Percentiles rank a stretch among this genome's conserved stretches.
phyloP scores from a whole-genome alignment of 2,888 invertebrate genomes.

The Arctia plantaginis region DNA sequence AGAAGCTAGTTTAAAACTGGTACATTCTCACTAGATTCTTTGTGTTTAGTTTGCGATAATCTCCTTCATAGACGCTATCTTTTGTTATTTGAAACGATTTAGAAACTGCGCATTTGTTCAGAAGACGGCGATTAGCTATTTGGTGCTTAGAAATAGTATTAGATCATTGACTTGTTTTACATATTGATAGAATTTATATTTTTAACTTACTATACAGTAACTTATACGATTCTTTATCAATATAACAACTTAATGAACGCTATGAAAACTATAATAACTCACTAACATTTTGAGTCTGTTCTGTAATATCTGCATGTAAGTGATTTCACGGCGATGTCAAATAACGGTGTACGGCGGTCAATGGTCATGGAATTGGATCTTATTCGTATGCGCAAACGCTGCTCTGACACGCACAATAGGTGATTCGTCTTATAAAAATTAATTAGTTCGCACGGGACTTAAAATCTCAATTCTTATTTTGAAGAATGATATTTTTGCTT shows the following conservation, averaged over 20 bases:
- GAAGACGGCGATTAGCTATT: constrained; percentile 26
- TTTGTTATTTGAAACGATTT: constrained; percentile 35
- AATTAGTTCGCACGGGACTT: constrained; percentile 67
- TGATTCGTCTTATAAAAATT: constrained; percentile 67
- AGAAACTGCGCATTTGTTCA: constrained; percentile 42
- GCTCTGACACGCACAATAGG: constrained; percentile 69
- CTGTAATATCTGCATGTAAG: constrained; percentile 44
- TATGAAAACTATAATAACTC: constrained; percentile 11
- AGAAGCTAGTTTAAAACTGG: constrained; percentile 38
- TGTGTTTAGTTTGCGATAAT: constrained; percentile 41
- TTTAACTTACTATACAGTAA: no score
- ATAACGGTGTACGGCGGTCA: constrained; percentile 62
- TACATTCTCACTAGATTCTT: constrained; percentile 32
- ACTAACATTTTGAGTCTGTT: background rate
- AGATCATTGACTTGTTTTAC: constrained; percentile 20
- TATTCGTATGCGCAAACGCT: constrained; percentile 51
- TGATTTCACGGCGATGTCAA: constrained; percentile 52
- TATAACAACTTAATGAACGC: background rate
- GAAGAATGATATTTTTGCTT: constrained; percentile 33
- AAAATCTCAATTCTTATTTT: constrained; percentile 34
- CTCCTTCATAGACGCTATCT: constrained; percentile 36
- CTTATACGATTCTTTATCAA: no score
- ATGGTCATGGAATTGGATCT: constrained; percentile 61
- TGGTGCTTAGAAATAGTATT: constrained; percentile 33
- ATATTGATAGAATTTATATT: background rate